Base-by-base conservation (phyloP, 2,888 invertebrate species). In the Melanotus villosus region DNA sequence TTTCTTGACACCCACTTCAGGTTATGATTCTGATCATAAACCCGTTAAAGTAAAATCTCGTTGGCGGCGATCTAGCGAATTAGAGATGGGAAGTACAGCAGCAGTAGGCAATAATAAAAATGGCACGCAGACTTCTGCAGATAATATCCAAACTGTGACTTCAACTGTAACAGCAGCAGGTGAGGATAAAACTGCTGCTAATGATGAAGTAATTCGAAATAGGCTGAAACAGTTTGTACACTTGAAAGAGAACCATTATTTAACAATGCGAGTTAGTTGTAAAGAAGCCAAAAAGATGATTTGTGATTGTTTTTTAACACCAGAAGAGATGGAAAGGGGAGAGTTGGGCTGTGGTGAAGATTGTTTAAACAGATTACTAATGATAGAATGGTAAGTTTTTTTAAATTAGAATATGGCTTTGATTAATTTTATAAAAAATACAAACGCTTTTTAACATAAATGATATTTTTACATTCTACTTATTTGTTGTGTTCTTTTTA, bases 341-440 rank as follows among this genome's bases (percentile, higher is more conserved):
- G 93, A 95, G 80, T 84, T 90, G 70, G 97, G 96, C 7, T 99
- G 99, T 83, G 97, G 96, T 0, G 96, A 97, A 80, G 97, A 98
- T 85, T 99, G 99, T 85, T 89, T 99, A 32, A 99, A 99, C 87
- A 91, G 98, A 81, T 89, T 98, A 82, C 90, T 99, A n/a, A 95
- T 98, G 93, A 98, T 99, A 82, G 99, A 99, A 89, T 99, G 97
- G 96, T 95, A 87, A 86, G 84, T 78, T 41, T 7, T 1, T 41
- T 41, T n/a, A 12, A 34, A 34, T 7, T 26, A 5, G 4, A 26
- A 26, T 5, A 5, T 26, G 7, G 7, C 4, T 26, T 26, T 5
- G 4, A 7, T 26, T 26, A 26, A 5, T 26, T 7, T 5, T 26
- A 4, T 26, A 7, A 4, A 26, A 26, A 26, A 4, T n/a, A n/a